phyloP scores from a whole-genome alignment of 2,113 vertebrate genomes.

The Ahaetulla prasina region DNA sequence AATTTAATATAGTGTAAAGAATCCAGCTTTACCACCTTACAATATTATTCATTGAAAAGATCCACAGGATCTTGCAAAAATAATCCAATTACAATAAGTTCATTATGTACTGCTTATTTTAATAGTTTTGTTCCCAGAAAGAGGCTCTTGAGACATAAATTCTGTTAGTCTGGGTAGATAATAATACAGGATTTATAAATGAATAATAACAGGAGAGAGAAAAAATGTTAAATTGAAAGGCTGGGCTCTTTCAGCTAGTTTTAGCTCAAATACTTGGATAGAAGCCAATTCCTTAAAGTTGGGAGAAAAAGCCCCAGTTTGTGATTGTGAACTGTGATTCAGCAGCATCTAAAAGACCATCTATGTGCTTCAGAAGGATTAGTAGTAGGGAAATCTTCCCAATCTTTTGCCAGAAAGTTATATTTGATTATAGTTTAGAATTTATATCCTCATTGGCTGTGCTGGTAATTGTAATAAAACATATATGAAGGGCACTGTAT shows the following conservation, averaged over 20 bases:
- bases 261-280: slow-evolving; percentile 31
- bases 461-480: not conserved
- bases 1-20: not conserved
- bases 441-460: not conserved
- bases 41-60: not conserved
- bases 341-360: not conserved
- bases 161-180: slow-evolving; percentile 40
- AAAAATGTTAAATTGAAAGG: slow-evolving; percentile 36
- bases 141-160: slow-evolving; percentile 16
- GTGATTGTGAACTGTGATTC: not conserved
- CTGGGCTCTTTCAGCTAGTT: slow-evolving; percentile 14
- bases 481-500: not conserved
- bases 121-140: slow-evolving; percentile 41
- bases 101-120: slow-evolving; percentile 25
- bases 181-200: slow-evolving; percentile 49
- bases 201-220: slow-evolving; percentile 38
- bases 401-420: not conserved
- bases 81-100: slow-evolving; percentile 29
- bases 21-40: not conserved
- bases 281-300: not conserved
- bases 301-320: not conserved
- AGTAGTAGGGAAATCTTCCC: not conserved
- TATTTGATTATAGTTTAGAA: not conserved
- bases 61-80: slow-evolving; percentile 3
- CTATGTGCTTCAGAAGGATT: not conserved